A percentile compares a stretch with the other conserved stretches of the same genome.
These are phyloP conservation scores for Uloborus diversus DNA, from an alignment of 1,140 invertebrate genomes.

Conservation along the genomic window DNA sequence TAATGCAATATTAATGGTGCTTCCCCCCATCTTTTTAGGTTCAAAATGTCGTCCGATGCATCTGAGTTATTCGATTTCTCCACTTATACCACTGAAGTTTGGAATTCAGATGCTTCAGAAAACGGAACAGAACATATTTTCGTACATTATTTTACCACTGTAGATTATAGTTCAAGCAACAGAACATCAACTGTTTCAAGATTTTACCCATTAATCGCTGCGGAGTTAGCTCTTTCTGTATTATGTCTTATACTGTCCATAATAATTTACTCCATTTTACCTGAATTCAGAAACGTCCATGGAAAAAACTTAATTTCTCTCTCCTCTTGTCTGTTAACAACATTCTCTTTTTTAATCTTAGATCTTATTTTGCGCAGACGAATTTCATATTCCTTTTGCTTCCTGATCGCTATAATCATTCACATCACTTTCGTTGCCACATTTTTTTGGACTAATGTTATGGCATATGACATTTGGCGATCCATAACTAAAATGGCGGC, in stretches of 20 bases:
- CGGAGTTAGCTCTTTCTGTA: constrained; percentile 41
- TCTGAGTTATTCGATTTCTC: too few relatives aligned
- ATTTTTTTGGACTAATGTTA: constrained; percentile 69
- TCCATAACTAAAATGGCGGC: constrained; percentile 53
- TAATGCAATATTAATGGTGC: too few relatives aligned
- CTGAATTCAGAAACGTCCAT: constrained; percentile 56
- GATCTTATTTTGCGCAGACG: constrained; percentile 32
- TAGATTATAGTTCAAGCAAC: too few relatives aligned
- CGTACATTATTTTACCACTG: too few relatives aligned
- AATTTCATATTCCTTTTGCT: constrained; percentile 60
- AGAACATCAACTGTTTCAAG: too few relatives aligned
- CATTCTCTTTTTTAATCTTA: constrained; percentile 42
- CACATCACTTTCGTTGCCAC: constrained; percentile 68
- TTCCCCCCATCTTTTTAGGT: too few relatives aligned
- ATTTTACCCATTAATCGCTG: constrained; percentile 46
- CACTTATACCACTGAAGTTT: too few relatives aligned
- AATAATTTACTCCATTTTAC: constrained; percentile 52
- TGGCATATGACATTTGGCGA: constrained; percentile 63
- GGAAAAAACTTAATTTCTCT: constrained; percentile 58
- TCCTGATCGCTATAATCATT: constrained; percentile 65
- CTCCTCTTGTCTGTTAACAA: constrained; percentile 38
- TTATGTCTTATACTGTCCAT: constrained; percentile 52
- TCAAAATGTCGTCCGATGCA: too few relatives aligned
- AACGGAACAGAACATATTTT: too few relatives aligned
- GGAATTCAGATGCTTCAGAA: too few relatives aligned